Base-by-base conservation (phyloP, 2,797 vertebrate genomes). In the Amniataba percoides region DNA sequence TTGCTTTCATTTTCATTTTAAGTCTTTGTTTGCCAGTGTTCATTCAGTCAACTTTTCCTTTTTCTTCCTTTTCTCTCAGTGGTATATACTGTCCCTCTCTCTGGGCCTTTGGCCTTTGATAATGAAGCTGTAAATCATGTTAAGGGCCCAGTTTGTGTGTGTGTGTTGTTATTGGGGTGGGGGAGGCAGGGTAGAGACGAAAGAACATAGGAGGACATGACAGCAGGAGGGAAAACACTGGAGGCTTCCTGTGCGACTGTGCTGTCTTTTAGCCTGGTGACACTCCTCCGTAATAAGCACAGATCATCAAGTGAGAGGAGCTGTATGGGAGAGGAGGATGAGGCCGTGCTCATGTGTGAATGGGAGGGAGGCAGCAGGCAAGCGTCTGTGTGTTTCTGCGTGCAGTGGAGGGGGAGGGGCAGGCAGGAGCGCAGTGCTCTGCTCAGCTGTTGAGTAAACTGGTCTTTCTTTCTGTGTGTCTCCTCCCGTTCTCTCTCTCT, bases 371-470 rank as follows among this genome's bases (percentile, higher is more conserved):
- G 84, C 82, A 73, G 82, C 70, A 72, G 81, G 74, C 85, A 62
- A 71, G 86, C 86, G 78, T 82, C 83, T 84, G 84, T 84, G 82
- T 82, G 65, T 72, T 80, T 88, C 66, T 78, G 84, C 27, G 27
- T 81, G 83, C 74, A 78, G 77, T 16, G 14, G 72, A 74, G 90
- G 87, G 89, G 91, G 92, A 90, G 86, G 92, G 91, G 91, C 87
- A 86, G 83, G 77, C 91, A 71, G 77, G 84, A 79, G 83, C 51
- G 65, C 86, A 83, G 66, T 8, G 62, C 77, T 84, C 74, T 55
- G 71, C 91, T 92, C 91, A 90, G 89, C 88, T 94, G 92, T 93
- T 90, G 80, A 88, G 89, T 83, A 83, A 86, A 80, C 89, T 87
- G 66, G 48, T 78, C 69, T 78, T 61, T 79, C 77, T 81, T 67